Evolutionary conservation across 2,113 vertebrate species (phyloP).

Genomic region (Pristiophorus japonicus): DNA sequence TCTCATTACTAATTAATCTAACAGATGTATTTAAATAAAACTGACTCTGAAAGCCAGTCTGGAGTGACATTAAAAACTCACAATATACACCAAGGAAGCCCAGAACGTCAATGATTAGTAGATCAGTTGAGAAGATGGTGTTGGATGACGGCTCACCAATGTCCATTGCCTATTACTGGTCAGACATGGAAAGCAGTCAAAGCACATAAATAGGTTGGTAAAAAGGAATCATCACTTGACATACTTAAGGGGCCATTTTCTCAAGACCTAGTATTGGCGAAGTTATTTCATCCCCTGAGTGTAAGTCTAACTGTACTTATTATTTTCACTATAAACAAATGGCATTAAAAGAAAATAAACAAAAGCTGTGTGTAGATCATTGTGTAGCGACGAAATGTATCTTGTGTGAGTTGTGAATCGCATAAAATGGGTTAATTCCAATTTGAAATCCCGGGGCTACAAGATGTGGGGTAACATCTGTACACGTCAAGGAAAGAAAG

Average conservation of each 20-base stretch:
- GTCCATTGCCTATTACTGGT: neutral
- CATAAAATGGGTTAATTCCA: neutral
- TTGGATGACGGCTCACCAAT: neutral
- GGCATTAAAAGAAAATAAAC: neutral
- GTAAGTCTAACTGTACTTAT: constrained; percentile 33
- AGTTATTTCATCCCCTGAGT: neutral
- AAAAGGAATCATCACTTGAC: constrained; percentile 1
- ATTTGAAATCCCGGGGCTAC: neutral
- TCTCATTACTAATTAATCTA: constrained; percentile 35
- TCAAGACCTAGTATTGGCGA: neutral
- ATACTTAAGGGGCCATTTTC: neutral
- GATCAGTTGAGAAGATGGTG: neutral
- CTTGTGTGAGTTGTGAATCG: neutral
- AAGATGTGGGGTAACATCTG: neutral
- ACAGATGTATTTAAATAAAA: constrained; percentile 32
- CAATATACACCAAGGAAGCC: neutral
- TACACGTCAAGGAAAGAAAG: neutral
- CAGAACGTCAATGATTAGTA: neutral
- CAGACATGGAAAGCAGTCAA: neutral
- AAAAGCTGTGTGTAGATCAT: neutral
- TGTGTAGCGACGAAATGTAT: neutral
- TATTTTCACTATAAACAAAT: neutral
- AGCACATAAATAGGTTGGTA: neutral
- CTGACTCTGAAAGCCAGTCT: neutral
- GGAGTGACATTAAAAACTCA: neutral